Evolutionary conservation across 1,140 invertebrate species (phyloP).

Genomic region (Leguminivora glycinivorella): DNA sequence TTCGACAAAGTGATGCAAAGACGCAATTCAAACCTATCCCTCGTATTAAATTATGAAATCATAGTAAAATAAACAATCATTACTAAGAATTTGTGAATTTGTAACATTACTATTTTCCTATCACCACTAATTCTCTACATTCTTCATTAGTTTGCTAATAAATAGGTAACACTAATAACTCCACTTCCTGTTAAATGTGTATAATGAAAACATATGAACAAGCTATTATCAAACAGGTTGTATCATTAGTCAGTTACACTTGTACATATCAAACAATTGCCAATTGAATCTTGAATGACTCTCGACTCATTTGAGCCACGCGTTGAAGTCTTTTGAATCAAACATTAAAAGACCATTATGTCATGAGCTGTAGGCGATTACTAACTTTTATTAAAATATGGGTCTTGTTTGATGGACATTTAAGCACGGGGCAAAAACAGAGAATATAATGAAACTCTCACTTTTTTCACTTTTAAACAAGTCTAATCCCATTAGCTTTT

Average conservation of each 20-base stretch:
- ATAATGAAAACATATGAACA: neutral
- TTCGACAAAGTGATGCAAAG: too few relatives aligned
- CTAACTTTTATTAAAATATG: neutral
- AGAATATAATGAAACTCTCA: slow-evolving; percentile 19
- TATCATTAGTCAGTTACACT: neutral
- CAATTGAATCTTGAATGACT: neutral
- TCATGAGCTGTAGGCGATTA: neutral
- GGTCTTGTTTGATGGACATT: neutral
- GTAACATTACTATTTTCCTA: too few relatives aligned
- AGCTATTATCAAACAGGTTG: neutral
- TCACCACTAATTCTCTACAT: neutral
- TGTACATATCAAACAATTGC: neutral
- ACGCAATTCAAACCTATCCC: too few relatives aligned
- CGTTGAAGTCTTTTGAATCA: slow-evolving; percentile 45
- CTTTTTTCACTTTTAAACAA: slow-evolving; percentile 25
- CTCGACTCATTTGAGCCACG: slow-evolving; percentile 22
- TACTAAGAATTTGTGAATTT: too few relatives aligned
- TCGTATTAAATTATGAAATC: too few relatives aligned
- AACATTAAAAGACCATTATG: neutral
- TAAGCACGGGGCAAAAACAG: slow-evolving; percentile 17
- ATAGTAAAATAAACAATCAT: too few relatives aligned
- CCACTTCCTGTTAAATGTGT: neutral
- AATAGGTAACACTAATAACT: too few relatives aligned
- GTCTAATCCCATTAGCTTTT: slow-evolving; percentile 17
- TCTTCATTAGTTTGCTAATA: neutral